Percentiles rank a stretch among this genome's conserved stretches.
Conservation (phyloP, 2,113 vertebrate species). For the Thermophis baileyi region DNA sequence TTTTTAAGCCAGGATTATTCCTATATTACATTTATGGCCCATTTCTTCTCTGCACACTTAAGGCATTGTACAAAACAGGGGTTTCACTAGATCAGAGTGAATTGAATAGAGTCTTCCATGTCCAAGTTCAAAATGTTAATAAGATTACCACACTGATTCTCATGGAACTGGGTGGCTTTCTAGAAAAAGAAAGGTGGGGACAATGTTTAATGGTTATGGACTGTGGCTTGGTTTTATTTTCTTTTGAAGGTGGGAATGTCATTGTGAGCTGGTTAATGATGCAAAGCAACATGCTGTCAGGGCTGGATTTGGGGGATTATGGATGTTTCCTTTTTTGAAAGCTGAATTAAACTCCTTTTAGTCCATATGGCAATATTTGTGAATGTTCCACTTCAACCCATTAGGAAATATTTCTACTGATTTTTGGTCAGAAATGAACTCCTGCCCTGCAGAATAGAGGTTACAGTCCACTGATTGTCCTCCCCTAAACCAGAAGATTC, state of each 20-base stretch:
- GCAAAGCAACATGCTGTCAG: neutral
- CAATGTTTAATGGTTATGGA: neutral
- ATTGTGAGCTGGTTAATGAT: neutral
- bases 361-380: neutral
- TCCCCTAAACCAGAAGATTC: neutral
- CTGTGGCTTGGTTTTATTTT: neutral
- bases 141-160: neutral
- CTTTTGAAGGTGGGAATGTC: neutral
- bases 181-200: neutral
- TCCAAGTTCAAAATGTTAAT: neutral
- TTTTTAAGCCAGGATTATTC: neutral
- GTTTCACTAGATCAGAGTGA: neutral
- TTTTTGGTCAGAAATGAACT: neutral
- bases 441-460: neutral
- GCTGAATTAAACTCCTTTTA: neutral
- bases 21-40: neutral
- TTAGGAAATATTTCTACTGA: neutral
- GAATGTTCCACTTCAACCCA: neutral
- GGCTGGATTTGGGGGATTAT: neutral
- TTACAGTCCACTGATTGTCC: neutral
- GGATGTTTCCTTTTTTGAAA: neutral
- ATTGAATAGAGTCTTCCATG: neutral
- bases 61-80: neutral
- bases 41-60: neutral
- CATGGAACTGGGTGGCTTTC: neutral